Conservation (phyloP, 2,113 vertebrate species). For the Saguinus midas region DNA sequence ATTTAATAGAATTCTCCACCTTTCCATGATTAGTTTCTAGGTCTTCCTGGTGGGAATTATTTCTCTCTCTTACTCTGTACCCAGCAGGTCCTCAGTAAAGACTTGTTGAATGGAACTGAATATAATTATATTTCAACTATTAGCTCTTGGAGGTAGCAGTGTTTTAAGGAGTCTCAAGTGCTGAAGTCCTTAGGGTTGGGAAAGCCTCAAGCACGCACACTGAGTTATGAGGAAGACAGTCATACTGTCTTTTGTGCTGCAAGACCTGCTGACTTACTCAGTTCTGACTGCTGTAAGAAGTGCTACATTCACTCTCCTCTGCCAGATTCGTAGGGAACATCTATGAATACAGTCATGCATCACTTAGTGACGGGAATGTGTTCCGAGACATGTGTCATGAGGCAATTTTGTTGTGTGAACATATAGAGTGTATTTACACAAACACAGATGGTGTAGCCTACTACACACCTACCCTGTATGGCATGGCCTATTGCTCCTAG, state of each 20-base stretch:
- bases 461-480: background rate
- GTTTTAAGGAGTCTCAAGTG: background rate
- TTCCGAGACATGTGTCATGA: background rate
- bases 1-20: background rate
- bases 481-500: background rate
- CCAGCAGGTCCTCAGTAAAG: background rate
- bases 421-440: background rate
- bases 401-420: background rate
- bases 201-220: background rate
- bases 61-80: background rate
- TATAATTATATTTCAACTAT: background rate
- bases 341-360: background rate
- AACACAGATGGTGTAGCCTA: background rate
- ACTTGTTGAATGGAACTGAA: background rate
- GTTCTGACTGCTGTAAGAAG: background rate
- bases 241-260: background rate
- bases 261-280: background rate
- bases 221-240: background rate
- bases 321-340: background rate
- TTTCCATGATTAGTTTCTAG: background rate
- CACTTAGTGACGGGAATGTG: background rate
- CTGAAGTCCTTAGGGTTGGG: background rate
- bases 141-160: background rate
- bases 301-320: background rate
- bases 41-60: background rate